These are phyloP conservation scores for Dyspetes luteomarginatus DNA, from an alignment of 2,888 invertebrate genomes.

Conservation along the genomic window DNA sequence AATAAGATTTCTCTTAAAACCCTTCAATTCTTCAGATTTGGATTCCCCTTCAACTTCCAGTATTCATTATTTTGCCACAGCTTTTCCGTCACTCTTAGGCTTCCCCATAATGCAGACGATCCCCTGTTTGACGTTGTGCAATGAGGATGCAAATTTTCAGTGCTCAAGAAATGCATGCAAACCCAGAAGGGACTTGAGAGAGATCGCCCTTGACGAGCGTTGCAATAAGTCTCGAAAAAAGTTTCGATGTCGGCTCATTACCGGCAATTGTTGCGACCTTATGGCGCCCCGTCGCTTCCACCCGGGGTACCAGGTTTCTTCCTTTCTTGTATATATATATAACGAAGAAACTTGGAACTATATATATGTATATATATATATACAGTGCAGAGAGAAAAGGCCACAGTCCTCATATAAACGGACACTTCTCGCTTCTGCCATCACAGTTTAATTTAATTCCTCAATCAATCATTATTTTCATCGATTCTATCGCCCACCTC, in stretches of 20 bases:
- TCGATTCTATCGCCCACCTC: conserved; percentile 44
- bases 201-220: conserved; percentile 20
- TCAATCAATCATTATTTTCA: conserved; percentile 81
- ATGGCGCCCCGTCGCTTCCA: conserved; percentile 77
- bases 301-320: conserved; percentile 25
- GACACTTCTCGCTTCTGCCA: conserved; percentile 70
- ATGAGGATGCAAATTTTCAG: conserved; percentile 79
- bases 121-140: conserved; percentile 44
- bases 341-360: too few species aligned
- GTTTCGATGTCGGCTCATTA: conserved; percentile 80
- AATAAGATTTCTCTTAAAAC: too few species aligned
- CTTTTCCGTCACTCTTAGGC: conserved; percentile 38
- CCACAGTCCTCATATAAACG: conserved; percentile 32
- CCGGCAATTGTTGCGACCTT: conserved; percentile 81
- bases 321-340: background rate
- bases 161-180: background rate
- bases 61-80: background rate
- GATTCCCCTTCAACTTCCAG: too few species aligned
- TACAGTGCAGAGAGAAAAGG: conserved; percentile 14
- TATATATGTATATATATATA: too few species aligned
- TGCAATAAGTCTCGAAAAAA: conserved; percentile 72
- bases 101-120: conserved; percentile 51
- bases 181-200: background rate
- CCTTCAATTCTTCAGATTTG: too few species aligned
- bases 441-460: conserved; percentile 82